Conservation (phyloP, 2,797 vertebrate genomes). For the Hafferia zeledoni region DNA sequence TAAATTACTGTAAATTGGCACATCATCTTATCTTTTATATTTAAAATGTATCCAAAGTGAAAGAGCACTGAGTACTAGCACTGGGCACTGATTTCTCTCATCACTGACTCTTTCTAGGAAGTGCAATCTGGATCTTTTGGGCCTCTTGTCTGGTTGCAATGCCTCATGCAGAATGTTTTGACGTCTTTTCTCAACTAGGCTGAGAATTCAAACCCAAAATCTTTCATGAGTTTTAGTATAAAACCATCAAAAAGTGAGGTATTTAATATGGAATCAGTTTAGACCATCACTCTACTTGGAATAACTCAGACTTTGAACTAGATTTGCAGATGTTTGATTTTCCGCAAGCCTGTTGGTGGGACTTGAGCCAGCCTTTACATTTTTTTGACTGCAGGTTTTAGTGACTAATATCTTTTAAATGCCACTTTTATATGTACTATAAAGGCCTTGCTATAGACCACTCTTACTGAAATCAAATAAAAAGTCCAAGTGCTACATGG, state of each 20-base stretch:
- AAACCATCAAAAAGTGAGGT: not conserved
- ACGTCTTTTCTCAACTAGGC: not conserved
- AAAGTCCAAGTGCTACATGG: not conserved
- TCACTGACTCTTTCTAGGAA: not conserved
- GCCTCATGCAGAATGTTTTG: not conserved
- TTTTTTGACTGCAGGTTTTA: not conserved
- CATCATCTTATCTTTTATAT: not conserved
- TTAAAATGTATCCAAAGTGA: not conserved
- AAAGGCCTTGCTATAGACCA: not conserved
- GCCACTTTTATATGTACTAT: not conserved
- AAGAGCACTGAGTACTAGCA: not conserved
- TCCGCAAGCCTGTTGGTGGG: not conserved
- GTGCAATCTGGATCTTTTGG: not conserved
- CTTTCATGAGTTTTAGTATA: not conserved
- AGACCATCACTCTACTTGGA: not conserved
- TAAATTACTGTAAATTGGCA: not conserved
- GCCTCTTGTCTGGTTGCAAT: not conserved
- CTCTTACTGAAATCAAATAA: not conserved
- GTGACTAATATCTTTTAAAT: not conserved
- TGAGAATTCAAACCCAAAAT: not conserved
- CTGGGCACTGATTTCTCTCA: not conserved
- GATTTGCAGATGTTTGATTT: not conserved
- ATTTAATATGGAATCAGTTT: not conserved
- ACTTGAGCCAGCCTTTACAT: not conserved
- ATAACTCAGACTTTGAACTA: not conserved